Base-by-base conservation (phyloP, 2,797 vertebrate genomes). In the Meda fulgida region DNA sequence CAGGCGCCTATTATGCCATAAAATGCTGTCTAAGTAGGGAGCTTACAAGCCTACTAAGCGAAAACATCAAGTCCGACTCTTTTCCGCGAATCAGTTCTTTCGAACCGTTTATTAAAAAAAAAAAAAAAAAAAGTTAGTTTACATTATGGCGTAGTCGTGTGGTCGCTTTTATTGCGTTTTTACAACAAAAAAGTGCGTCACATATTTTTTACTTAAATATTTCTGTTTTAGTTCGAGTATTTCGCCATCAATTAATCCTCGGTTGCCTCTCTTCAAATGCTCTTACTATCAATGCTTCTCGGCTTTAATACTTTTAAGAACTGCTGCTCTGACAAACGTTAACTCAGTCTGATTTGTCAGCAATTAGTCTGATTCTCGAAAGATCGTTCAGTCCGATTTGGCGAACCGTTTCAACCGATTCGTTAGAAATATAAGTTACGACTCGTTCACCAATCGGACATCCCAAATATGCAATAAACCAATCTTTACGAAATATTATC, bases 1-100 rank as follows among this genome's bases (percentile, higher is more conserved):
- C 40, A 46, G 26, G 26, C 40, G 23, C 34, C 36, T 60, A 9
- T 18, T 11, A 60, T 34, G 55, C 48, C 34, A 43, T 31, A 23
- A 55, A 67, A 53, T 48, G 48, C 46, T 69, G n/a, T 46, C 34
- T 46, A 31, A 36, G 9, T 31, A 43, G 19, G n/a, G n/a, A 69
- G 14, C 18, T 65, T 26, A 43, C 19, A 14, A 18, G 23, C 14
- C 6, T 38, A 36, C 29, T 43, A 10, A 23, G n/a, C 7, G 36
- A 69, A 19, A 79, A 23, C 14, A 23, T 29, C 21, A 38, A 51
- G 51, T 66, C 1, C 26, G 38, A 46, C n/a, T n/a, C 7, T 48
- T 79, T 65, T 80, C 7, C 23, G 21, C 29, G 78, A 80, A 36
- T 79, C 77, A 31, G n/a, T 34, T 31, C 38, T 19, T 21, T 60